phyloP scores from a whole-genome alignment of 2,888 invertebrate genomes.

The Pyrrhopygopsis socrates region DNA sequence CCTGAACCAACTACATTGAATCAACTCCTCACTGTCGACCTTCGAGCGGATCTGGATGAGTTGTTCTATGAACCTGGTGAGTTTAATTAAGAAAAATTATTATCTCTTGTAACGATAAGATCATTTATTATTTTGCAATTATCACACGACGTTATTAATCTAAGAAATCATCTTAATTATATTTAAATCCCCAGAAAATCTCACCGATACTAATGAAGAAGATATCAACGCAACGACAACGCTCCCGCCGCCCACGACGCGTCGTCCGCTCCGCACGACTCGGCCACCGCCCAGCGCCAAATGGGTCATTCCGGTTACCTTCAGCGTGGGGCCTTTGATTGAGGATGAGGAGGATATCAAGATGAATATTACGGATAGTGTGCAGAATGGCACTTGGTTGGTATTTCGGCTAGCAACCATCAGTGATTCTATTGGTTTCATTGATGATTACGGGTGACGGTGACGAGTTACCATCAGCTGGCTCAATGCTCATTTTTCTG shows the following conservation, averaged over 20 bases:
- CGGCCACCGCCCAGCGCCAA: slow-evolving; percentile 91
- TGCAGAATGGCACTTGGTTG: slow-evolving; percentile 92
- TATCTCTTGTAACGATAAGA: no score
- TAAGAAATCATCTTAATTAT: no score
- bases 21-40: slow-evolving; percentile 91
- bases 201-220: slow-evolving; percentile 92
- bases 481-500: no score
- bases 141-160: no score
- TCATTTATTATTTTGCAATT: no score
- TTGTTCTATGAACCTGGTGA: slow-evolving; percentile 92
- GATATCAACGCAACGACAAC: slow-evolving; percentile 91
- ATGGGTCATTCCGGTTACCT: slow-evolving; percentile 98
- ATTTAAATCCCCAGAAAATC: slow-evolving; percentile 92
- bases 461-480: no score
- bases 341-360: slow-evolving; percentile 92
- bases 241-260: slow-evolving; percentile 89
- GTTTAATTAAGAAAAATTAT: neutral
- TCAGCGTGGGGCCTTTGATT: slow-evolving; percentile 95
- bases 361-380: slow-evolving; percentile 89
- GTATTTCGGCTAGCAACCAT: no score
- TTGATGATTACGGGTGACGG: no score
- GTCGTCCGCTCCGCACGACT: slow-evolving; percentile 76
- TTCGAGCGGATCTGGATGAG: slow-evolving; percentile 92
- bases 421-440: no score
- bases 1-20: slow-evolving; percentile 91